Evolutionary conservation across 2,888 invertebrate genomes (phyloP).

Genomic region (Dione juno): DNA sequence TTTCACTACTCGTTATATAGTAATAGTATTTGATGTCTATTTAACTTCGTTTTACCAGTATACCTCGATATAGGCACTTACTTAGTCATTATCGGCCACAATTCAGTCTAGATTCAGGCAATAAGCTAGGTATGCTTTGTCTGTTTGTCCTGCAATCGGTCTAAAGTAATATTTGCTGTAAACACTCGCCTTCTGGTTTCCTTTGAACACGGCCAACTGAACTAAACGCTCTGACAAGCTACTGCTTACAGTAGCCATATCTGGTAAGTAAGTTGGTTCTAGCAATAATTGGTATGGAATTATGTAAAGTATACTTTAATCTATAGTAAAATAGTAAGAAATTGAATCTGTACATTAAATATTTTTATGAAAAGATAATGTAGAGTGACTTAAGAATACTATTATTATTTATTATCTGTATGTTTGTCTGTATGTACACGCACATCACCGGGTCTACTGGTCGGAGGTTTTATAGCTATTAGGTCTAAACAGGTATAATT

Average conservation of each 20-base stretch:
- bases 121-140: conserved; percentile 15
- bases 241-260: background rate
- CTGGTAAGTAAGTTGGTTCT: background rate
- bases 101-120: conserved; percentile 7
- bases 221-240: conserved; percentile 9
- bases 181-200: background rate
- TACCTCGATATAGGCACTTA: background rate
- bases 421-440: too few relatives aligned
- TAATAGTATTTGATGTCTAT: too few relatives aligned
- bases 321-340: too few relatives aligned
- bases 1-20: too few relatives aligned
- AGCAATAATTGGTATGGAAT: background rate
- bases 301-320: background rate
- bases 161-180: conserved; percentile 11
- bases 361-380: too few relatives aligned
- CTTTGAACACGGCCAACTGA: conserved; percentile 8
- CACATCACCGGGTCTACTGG: too few relatives aligned
- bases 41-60: background rate
- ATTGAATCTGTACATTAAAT: background rate
- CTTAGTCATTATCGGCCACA: background rate
- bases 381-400: too few relatives aligned
- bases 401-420: too few relatives aligned
- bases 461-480: too few relatives aligned
- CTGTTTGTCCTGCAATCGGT: conserved; percentile 5
- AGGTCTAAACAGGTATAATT: too few relatives aligned